Base-by-base conservation (phyloP, 2,113 vertebrate species). In the Panurus biarmicus region DNA sequence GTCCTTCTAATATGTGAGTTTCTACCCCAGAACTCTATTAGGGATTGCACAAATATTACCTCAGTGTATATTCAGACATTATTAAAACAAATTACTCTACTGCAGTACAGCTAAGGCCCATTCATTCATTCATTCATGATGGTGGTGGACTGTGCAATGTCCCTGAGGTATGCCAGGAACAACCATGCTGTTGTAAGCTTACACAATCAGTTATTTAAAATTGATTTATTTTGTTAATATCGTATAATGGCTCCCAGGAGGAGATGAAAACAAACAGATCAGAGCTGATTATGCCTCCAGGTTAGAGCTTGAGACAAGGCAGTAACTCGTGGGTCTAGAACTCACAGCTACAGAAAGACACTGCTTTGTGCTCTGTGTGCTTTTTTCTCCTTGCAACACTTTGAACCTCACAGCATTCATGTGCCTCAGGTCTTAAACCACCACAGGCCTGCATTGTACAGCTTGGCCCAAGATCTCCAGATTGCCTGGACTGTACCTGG, bases 81-180 rank as follows among this genome's bases (percentile, higher is more conserved):
- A 96, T 95, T 98, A 98, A 98, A 98, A 98, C 97, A 98, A 98
- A 98, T 97, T 91, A 94, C 95, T 86, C 86, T 87, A 9, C 77
- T 74, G 87, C 95, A 86, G 65, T 69, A 62, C 83, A 91, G 97
- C 91, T 95, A 89, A 90, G 91, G 10, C 72, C 71, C 78, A 94
- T 95, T 96, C 94, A 97, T 92, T 40, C 40, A 40, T 77, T 96
- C 95, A 83, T 79, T 94, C 86, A 72, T 87, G 67, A 84, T 91
- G 91, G 89, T 87, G 62, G 85, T 89, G 76, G 40, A 35, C 29
- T 40, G 75, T 72, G 92, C 86, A 83, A 83, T 21, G 42, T 96
- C 90, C 92, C 95, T n/a, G 77, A 85, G 90, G 95, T 90, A 72
- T 21, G 83, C 38, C 69, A 88, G 75, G 85, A 97, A 98, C 96